Evolutionary conservation across 2,113 vertebrate genomes (phyloP).

Genomic region (Rhea americana): DNA sequence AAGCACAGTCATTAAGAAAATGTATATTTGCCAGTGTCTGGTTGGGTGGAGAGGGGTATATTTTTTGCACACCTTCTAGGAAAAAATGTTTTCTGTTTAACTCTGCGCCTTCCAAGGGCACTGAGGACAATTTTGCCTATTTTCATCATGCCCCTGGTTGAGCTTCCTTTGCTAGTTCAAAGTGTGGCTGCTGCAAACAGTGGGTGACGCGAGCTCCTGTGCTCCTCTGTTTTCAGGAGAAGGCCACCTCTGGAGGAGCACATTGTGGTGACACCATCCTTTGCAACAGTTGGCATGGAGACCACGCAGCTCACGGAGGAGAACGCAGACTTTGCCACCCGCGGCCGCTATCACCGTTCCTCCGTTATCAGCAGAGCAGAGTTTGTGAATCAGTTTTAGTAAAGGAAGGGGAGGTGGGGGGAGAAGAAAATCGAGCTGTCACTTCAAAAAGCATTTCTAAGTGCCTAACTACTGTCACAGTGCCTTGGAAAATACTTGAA

Average conservation of each 20-base stretch:
- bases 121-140: background rate
- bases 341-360: conserved; percentile 90
- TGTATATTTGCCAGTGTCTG: background rate
- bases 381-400: conserved; percentile 76
- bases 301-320: conserved; percentile 94
- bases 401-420: background rate
- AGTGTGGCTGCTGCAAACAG: background rate
- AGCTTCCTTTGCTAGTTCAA: background rate
- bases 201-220: background rate
- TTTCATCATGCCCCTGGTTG: accelerated
- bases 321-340: conserved; percentile 90
- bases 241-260: conserved; percentile 75
- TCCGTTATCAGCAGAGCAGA: conserved; percentile 79
- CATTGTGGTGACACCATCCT: conserved; percentile 87
- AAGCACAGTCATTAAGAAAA: background rate
- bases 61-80: background rate
- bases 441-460: conserved; percentile 7
- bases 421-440: background rate
- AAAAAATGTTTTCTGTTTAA: background rate
- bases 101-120: background rate
- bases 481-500: conserved; percentile 60
- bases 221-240: conserved; percentile 70
- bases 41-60: background rate
- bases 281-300: conserved; percentile 84
- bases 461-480: background rate